A percentile compares a stretch with the other conserved stretches of the same genome.
These are phyloP conservation scores for Anabas testudineus DNA, from an alignment of 2,797 vertebrate genomes.

Conservation along the genomic window DNA sequence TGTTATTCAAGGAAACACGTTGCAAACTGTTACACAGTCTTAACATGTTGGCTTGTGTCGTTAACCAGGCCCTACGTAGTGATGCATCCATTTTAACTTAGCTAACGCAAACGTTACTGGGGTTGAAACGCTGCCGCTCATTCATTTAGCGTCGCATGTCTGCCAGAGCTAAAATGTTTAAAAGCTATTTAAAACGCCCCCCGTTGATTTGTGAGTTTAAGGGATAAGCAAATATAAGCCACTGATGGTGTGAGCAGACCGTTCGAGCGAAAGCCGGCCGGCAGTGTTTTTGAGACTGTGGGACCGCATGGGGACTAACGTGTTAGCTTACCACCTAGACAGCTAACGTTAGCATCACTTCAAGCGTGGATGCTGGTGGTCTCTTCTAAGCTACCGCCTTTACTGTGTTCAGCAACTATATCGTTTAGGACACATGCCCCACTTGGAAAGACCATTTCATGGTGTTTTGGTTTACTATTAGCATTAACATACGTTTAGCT, in stretches of 20 bases:
- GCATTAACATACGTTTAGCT: fast-evolving
- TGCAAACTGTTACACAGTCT: fast-evolving
- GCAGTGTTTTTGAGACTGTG: not conserved
- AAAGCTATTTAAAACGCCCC: fast-evolving
- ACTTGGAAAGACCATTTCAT: fast-evolving
- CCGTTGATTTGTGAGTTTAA: fast-evolving
- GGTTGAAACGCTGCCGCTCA: slow-evolving; percentile 8
- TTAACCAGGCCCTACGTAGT: slow-evolving; percentile 1
- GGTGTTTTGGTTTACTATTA: not conserved
- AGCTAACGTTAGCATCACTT: not conserved
- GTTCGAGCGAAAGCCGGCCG: slow-evolving; percentile 3
- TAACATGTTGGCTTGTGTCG: not conserved
- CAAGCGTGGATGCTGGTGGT: not conserved
- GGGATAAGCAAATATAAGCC: fast-evolving
- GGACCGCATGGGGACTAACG: slow-evolving; percentile 72
- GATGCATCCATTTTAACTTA: slow-evolving; percentile 69
- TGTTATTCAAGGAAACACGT: fast-evolving
- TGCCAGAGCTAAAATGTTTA: not conserved
- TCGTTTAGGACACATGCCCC: not conserved
- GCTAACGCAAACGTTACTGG: slow-evolving; percentile 16
- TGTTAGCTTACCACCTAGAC: slow-evolving; percentile 62
- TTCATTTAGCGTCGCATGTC: slow-evolving; percentile 22
- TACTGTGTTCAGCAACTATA: fast-evolving
- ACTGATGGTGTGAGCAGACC: fast-evolving
- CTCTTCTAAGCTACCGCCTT: not conserved